Base-by-base conservation (phyloP, 2,888 invertebrate species). In the Boloria selene region DNA sequence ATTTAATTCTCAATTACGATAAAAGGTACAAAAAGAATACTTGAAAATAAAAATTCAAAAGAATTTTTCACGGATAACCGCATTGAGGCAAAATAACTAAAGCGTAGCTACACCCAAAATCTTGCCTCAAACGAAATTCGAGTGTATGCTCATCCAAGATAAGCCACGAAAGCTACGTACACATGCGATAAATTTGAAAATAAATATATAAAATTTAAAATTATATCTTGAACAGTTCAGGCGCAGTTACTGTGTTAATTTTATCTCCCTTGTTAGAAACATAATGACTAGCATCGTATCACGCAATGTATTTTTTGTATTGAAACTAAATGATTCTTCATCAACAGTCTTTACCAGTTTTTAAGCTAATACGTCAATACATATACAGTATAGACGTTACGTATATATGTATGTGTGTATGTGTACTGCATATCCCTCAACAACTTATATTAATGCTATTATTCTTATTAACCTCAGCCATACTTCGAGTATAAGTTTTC, bases 81-180 rank as follows among this genome's bases (percentile, higher is more conserved):
- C 31, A 58, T 47, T 6, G 16, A 13, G 13, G 13, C 26, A 16
- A 14, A 42, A 55, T 38, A 55, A 44, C 44, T 58, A 58, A 44
- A 26, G 44, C 18, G 56, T 56, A 45, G 45, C 45, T 58, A 45
- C 58, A 49, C 26, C 58, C 58, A 58, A 58, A 58, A 22, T 58
- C 26, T 17, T 58, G 58, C 47, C 58, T 31, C 49, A 58, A 58
- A 58, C 31, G 47, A 58, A 49, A 58, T 49, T 49, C 49, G 47
- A 58, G 47, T 55, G 44, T 26, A 58, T 49, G 31, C 58, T 58
- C 58, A 58, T 58, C 17, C 58, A 49, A 49, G 47, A 49, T 49
- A 58, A 58, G 58, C 58, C 58, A 16, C 47, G 49, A 26, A 49
- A 58, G 58, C 31, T 49, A 26, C n/a, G 58, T 58, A 31, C 49